Evolutionary conservation across 2,888 invertebrate genomes (phyloP).

Genomic region (Phalangium opilio): DNA sequence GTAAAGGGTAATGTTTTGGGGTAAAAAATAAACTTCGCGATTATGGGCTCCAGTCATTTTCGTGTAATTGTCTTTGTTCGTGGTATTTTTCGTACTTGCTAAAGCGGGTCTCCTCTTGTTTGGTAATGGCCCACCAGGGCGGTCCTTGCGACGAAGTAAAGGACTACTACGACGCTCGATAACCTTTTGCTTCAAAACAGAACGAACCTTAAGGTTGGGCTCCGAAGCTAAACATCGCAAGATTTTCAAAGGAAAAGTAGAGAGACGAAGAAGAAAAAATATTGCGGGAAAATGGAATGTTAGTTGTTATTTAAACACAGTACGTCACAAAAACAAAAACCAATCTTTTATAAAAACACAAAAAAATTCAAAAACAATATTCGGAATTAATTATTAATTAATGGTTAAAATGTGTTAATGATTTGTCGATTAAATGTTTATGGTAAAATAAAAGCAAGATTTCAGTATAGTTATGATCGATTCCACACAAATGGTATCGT

Average conservation of each 20-base stretch:
- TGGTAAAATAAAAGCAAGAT: too few species aligned
- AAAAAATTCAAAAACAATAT: too few species aligned
- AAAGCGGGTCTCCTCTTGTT: slow-evolving; percentile 49
- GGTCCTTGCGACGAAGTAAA: slow-evolving; percentile 58
- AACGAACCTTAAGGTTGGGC: slow-evolving; percentile 44
- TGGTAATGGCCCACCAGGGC: slow-evolving; percentile 45
- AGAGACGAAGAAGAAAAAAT: slow-evolving; percentile 1
- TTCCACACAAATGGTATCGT: too few species aligned
- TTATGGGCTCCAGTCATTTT: too few species aligned
- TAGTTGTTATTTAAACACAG: neutral
- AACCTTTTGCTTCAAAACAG: slow-evolving; percentile 60
- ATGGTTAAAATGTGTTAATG: too few species aligned
- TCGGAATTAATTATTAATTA: too few species aligned
- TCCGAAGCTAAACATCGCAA: slow-evolving; percentile 22
- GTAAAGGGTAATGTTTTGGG: too few species aligned
- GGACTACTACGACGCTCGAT: slow-evolving; percentile 79
- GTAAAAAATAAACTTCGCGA: too few species aligned
- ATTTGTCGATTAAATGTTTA: too few species aligned
- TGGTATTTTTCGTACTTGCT: slow-evolving; percentile 16
- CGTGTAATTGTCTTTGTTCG: too few species aligned
- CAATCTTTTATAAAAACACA: neutral
- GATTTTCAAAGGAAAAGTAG: neutral
- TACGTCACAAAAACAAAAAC: neutral
- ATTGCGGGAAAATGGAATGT: neutral
- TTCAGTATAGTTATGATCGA: too few species aligned